Evolutionary conservation across 1,140 invertebrate genomes (phyloP), one percentile per base, ranked within the genome.

Genomic region (Chironomus striatipennis): DNA sequence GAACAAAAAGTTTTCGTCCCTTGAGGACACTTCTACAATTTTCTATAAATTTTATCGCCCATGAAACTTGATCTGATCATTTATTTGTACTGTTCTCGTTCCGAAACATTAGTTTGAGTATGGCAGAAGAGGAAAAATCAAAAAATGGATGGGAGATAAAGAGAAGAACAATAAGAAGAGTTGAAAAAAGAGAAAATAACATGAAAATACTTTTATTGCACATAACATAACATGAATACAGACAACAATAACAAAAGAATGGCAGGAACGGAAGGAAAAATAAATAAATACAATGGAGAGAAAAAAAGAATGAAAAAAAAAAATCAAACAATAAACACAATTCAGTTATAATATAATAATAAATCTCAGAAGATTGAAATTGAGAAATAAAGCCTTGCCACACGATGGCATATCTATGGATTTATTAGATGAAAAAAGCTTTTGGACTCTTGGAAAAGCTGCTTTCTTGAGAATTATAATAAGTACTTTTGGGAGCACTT

Each of bases 311-410:
- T n/a, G n/a, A n/a, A n/a, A n/a, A n/a, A n/a, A 47, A 47, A 15
- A 57, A 57, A 57, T 57, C 47, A 57, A 57, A 57, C 47, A 57
- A 57, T 57, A 57, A 57, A 57, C 47, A 57, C 47, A 57, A 57
- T n/a, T 57, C 47, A 57, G 47, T 57, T 57, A 57, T 57, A 57
- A 57, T 57, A 57, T n/a, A 57, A 57, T 57, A 57, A 57, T 57
- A 57, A 57, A 57, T 57, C 47, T 57, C 47, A 57, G 12, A 10
- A 57, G 47, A 57, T 57, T 57, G 47, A 57, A 57, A 57, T n/a
- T 57, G 47, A 57, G 47, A 57, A 57, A 57, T 57, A 57, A 57
- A 57, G n/a, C 47, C 12, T 57, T 34, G 24, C 24, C 24, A 34
- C 24, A 34, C 24, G 24, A 34, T 34, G 24, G 2, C 24, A 34